Conservation (phyloP, 2,888 invertebrate genomes). For the Tanytarsus gracilentus region DNA sequence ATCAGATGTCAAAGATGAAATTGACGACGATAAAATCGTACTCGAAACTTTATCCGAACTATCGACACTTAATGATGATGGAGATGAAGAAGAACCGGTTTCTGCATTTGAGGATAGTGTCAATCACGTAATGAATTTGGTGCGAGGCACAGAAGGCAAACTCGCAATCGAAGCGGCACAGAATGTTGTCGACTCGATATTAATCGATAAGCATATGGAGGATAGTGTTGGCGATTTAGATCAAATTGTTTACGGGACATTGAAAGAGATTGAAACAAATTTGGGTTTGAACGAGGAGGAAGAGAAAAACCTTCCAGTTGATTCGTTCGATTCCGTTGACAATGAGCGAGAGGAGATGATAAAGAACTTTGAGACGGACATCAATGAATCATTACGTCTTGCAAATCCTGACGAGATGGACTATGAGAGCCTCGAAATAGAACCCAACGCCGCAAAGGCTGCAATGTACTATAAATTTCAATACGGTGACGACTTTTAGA, state of each 20-base stretch:
- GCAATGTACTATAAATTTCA: background rate
- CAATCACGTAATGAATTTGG: constrained; percentile 13
- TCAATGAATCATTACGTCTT: background rate
- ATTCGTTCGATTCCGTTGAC: background rate
- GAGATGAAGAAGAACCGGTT: background rate
- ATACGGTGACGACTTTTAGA: constrained; percentile 7
- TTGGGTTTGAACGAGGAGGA: background rate
- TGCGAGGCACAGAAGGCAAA: background rate
- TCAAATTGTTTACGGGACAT: background rate
- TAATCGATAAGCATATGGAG: background rate
- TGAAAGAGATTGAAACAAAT: constrained; percentile 6
- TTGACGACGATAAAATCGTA: background rate
- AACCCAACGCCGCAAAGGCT: constrained; percentile 13
- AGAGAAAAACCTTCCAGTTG: background rate
- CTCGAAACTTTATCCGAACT: background rate
- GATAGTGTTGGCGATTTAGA: background rate
- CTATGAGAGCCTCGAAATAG: too few species aligned
- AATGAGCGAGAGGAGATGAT: background rate
- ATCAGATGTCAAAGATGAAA: background rate
- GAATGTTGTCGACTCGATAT: background rate
- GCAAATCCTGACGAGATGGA: background rate
- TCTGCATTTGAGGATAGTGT: constrained; percentile 13
- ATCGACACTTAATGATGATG: too few species aligned
- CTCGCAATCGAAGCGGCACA: background rate
- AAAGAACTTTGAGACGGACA: background rate